Conservation (phyloP, 2,797 vertebrate genomes). For the Eulemur albifrons region DNA sequence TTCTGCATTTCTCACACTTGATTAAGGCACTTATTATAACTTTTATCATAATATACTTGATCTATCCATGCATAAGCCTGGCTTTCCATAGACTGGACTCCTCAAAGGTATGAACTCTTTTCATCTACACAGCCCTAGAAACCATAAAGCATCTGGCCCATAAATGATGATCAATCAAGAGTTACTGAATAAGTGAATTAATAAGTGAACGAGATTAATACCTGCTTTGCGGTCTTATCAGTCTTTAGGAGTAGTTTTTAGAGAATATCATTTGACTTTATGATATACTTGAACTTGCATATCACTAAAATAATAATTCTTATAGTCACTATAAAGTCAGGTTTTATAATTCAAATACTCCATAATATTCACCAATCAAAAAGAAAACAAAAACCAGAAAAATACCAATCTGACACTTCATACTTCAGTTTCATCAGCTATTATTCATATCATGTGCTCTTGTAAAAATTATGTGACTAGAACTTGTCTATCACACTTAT, state of each 20-base stretch:
- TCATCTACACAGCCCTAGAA: background rate
- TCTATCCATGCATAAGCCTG: background rate
- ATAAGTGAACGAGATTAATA: background rate
- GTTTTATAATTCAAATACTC: slow-evolving; percentile 27
- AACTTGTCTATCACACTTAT: background rate
- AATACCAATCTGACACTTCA: background rate
- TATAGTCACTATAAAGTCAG: slow-evolving; percentile 9
- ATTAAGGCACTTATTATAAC: background rate
- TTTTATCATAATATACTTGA: background rate
- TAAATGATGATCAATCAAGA: background rate
- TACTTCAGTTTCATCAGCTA: background rate
- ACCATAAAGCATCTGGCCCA: background rate
- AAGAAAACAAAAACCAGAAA: background rate
- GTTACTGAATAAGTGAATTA: background rate
- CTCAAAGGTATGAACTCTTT: background rate
- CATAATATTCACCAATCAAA: background rate
- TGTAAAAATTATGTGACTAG: background rate
- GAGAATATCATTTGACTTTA: background rate
- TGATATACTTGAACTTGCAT: background rate
- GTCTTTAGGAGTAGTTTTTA: background rate
- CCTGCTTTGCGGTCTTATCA: background rate
- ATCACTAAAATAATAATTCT: slow-evolving; percentile 15
- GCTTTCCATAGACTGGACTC: background rate
- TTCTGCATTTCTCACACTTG: background rate
- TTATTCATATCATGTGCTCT: background rate